Evolutionary conservation across 2,113 vertebrate species (phyloP), one percentile per base, ranked within the genome.

Genomic region (Pseudolaguvia tuberculata): DNA sequence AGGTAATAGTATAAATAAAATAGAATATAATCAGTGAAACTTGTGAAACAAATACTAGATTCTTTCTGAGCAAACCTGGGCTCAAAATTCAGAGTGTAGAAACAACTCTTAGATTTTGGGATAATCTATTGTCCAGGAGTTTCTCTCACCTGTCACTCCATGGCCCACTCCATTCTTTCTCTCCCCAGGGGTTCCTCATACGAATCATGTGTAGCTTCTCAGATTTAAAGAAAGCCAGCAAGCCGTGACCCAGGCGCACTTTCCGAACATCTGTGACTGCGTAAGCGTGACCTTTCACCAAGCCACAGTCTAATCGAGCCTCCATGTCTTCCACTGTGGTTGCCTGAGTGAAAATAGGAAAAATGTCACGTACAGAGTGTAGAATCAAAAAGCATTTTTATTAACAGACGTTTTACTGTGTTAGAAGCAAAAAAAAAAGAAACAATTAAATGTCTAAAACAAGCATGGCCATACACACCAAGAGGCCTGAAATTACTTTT

Each of bases 141-240:
- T 23, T 51, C 80, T 82, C 29, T 93, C 82, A 98, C 96, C 93
- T 94, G 90, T 98, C 96, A 0, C 96, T 98, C 96, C 96, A 98
- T n/a, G 95, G 88, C 10, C 96, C 96, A 0, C 90, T 97, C 96
- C 96, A 98, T 80, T 98, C 96, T 21, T 87, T 89, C 86, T 98
- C 88, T 0, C 96, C 96, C 96, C 95, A 98, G 0, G 96, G 96
- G 83, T 98, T 98, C 71, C 96, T 92, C 91, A 98, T 91, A 70
- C 96, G 93, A 83, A 99, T 98, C 96, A 99, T 98, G 83, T 90
- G 92, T 61, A 98, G 87, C 83, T 95, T 96, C 85, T 97, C 95
- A 0, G 95, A 93, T 80, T 92, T 95, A 89, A 98, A 97, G 84
- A 86, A 96, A 31, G 96, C 90, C 80, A 98, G 82, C 12, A 98